phyloP scores from a whole-genome alignment of 2,888 invertebrate genomes.

The Hecatera dysodea region DNA sequence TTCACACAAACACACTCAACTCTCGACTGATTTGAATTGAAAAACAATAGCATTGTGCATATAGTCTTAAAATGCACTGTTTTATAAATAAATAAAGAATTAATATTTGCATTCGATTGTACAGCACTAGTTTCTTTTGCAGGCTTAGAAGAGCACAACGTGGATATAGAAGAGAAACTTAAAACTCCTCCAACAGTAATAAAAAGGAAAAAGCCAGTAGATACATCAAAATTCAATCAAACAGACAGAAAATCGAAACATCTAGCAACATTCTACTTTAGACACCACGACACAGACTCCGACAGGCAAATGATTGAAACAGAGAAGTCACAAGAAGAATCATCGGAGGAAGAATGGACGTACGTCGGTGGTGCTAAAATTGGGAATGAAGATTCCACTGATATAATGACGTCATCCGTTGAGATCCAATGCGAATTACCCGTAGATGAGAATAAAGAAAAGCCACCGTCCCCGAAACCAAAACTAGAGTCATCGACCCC shows the following conservation, averaged over 20 bases:
- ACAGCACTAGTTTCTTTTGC: constrained; percentile 67
- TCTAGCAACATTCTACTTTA: constrained; percentile 96
- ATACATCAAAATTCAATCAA: constrained; percentile 92
- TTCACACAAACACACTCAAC: constrained; percentile 66
- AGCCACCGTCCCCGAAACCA: constrained; percentile 78
- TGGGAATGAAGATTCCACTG: constrained; percentile 86
- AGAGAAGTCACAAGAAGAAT: constrained; percentile 87
- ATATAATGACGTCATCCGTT: constrained; percentile 89
- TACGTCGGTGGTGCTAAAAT: constrained; percentile 90
- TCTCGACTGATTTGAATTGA: constrained; percentile 71
- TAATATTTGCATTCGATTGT: constrained; percentile 32
- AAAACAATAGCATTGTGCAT: constrained; percentile 75
- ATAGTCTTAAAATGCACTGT: constrained; percentile 68
- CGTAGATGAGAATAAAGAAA: constrained; percentile 80
- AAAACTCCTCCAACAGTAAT: constrained; percentile 87
- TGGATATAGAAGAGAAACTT: constrained; percentile 75
- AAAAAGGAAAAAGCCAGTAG: constrained; percentile 89
- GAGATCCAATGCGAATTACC: constrained; percentile 88
- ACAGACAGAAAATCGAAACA: constrained; percentile 95
- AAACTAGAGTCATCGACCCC: constrained; percentile 85
- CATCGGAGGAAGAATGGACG: constrained; percentile 92
- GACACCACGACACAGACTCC: constrained; percentile 96
- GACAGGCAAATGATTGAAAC: constrained; percentile 92
- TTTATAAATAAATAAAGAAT: constrained; percentile 69
- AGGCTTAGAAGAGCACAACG: constrained; percentile 79